Base-by-base conservation (phyloP, 2,888 invertebrate species). In the Conops quadrifasciatus region DNA sequence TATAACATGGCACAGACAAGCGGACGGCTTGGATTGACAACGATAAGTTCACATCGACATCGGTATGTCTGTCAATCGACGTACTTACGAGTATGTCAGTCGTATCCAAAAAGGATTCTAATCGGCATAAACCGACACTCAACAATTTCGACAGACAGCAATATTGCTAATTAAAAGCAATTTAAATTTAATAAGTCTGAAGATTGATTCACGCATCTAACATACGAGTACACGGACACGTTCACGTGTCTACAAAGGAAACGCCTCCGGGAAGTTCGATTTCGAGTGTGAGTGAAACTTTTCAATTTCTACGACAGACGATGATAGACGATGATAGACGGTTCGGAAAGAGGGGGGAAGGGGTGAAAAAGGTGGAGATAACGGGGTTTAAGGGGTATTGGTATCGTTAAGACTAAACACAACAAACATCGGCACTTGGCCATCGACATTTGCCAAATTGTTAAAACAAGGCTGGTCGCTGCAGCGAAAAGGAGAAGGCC, bases 81-180 rank as follows among this genome's bases (percentile, higher is more conserved):
- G 36, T 4, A 36, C 36, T 7, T n/a, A n/a, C n/a, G 36, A 36
- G 5, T 36, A 36, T 36, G 36, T 36, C 36, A 9, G 9, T 7
- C 36, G 36, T 9, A 36, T 7, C 36, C 36, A 36, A 36, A 36
- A 36, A 36, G 4, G 36, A 36, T 36, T 36, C 36, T 36, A 36
- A 36, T 36, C 36, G 9, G 4, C 36, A 36, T 30, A 51, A 28
- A n/a, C 26, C 49, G n/a, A 9, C 65, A 51, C 26, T 49, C 28
- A 51, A 24, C 56, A 36, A 16, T 16, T 15, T 53, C 53, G 15
- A 2, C 63, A 63, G 63, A 28, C 26, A 51, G 43, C n/a, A 66
- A 47, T 66, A 24, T 53, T 13, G 66, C 53, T 66, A 66, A 66
- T 66, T 66, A 66, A 53, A 66, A 66, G 66, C 66, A 66, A 66